Evolutionary conservation across 2,888 invertebrate species (phyloP).

Genomic region (Ormyrus labotus): DNA sequence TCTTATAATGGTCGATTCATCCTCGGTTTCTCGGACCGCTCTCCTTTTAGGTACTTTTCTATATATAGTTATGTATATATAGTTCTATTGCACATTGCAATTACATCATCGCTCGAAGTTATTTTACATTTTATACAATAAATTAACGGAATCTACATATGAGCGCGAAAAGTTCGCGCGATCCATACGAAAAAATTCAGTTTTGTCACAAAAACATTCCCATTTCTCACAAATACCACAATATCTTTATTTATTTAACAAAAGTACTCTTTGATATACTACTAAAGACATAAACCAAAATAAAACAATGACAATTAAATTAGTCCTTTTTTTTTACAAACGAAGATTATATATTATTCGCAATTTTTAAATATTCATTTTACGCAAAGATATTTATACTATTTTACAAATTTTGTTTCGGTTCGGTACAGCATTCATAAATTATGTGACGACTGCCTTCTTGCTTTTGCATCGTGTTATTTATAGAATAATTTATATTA

Average conservation of each 20-base stretch:
- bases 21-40: slow-evolving; percentile 10
- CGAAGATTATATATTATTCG: not conserved
- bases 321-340: too few relatives aligned
- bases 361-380: slow-evolving; percentile 15
- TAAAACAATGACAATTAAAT: too few relatives aligned
- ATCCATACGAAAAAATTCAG: slow-evolving; percentile 37
- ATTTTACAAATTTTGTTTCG: not conserved
- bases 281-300: too few relatives aligned
- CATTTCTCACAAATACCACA: slow-evolving; percentile 11
- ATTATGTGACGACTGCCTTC: not conserved
- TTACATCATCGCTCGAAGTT: slow-evolving; percentile 62
- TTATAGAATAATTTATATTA: not conserved
- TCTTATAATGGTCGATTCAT: slow-evolving; percentile 46
- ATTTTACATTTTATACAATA: slow-evolving; percentile 74
- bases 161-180: slow-evolving; percentile 30
- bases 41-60: slow-evolving; percentile 46
- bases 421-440: not conserved
- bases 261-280: not conserved
- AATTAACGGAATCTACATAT: slow-evolving; percentile 72
- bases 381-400: not conserved
- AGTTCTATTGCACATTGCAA: slow-evolving; percentile 69
- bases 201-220: slow-evolving; percentile 46
- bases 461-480: not conserved
- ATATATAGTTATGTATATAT: slow-evolving; percentile 57
- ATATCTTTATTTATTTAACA: slow-evolving; percentile 1